Evolutionary conservation across 2,888 invertebrate species (phyloP), one percentile per base, ranked within the genome.

Genomic region (Polyommatus icarus): DNA sequence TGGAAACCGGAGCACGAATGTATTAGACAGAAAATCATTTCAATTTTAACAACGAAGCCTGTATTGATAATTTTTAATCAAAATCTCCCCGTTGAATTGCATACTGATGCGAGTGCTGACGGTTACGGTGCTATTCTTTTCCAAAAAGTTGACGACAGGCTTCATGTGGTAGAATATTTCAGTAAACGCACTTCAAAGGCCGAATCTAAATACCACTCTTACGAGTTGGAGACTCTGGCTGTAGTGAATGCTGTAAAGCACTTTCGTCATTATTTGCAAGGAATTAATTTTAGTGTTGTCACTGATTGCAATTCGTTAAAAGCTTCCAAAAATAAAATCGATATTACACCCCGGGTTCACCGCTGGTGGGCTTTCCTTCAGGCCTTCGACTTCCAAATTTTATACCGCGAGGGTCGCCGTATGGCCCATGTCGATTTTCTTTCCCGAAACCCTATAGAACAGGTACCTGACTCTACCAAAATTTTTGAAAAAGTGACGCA

Each of bases 251-350:
- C 82, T 0, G 40, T 84, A 0, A 81, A 84, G 36, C 80, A 83
- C 46, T 83, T 84, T 24, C 72, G 82, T 1, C 82, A 81, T 7
- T 84, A 81, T 71, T 76, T 84, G 2, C 54, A 83, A 6, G 84
- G 82, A 0, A 46, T 78, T 0, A 77, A 78, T 6, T 84, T 84
- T 67, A 78, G n/a, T 3, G 78, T 83, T 0, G 77, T 84, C 0
- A 83, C 84, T n/a, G 83, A 84, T 71, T 83, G 84, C 67, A 81
- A 82, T 40, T 78, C 84, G 0, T 18, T 84, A 0, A 83, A 83
- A 71, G 46, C 81, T 3, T 80, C 83, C 18, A 57, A 61, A 29
- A 73, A 76, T 1, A 82, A 82, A 72, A 7, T 77, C 3, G 82
- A 83, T 36, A 57, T 83, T 20, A 71, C 80, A 8, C 81, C 82